A percentile compares a stretch with the other conserved stretches of the same genome.
Evolutionary conservation across 2,113 vertebrate species (phyloP).

Genomic region (Gasterosteus nipponicus): DNA sequence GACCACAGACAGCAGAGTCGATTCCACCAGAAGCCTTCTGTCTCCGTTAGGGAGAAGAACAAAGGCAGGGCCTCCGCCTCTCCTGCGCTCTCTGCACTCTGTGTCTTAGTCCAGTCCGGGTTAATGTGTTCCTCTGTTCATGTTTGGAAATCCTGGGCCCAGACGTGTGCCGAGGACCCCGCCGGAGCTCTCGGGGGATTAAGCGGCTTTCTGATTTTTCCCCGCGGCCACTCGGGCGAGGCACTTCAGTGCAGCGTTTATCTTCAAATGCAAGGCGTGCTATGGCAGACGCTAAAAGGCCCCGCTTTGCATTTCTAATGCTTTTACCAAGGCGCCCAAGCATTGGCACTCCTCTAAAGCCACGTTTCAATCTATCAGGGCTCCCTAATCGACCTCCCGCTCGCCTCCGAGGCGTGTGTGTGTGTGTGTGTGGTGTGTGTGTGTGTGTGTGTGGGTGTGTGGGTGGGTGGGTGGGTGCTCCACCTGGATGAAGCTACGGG

Average conservation of each 20-base stretch:
- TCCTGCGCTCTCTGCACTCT: slow-evolving; percentile 15
- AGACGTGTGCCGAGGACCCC: slow-evolving; percentile 55
- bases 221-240: slow-evolving; percentile 39
- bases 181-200: slow-evolving; percentile 66
- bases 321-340: slow-evolving; percentile 71
- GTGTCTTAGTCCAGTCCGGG: slow-evolving; percentile 39
- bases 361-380: slow-evolving; percentile 74
- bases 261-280: slow-evolving; percentile 74
- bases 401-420: slow-evolving; percentile 28
- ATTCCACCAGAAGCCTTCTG: neutral
- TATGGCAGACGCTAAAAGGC: slow-evolving; percentile 70
- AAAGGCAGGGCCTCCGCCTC: slow-evolving; percentile 32
- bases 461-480: neutral
- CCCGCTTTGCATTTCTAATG: slow-evolving; percentile 79
- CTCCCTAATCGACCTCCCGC: slow-evolving; percentile 75
- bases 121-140: slow-evolving; percentile 55
- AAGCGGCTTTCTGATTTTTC: slow-evolving; percentile 57
- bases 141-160: slow-evolving; percentile 43
- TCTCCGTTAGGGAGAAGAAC: slow-evolving; percentile 44
- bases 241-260: slow-evolving; percentile 72
- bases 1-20: slow-evolving; percentile 12
- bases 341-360: slow-evolving; percentile 72
- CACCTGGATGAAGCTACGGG: slow-evolving; percentile 20
- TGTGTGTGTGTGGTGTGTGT: slow-evolving; percentile 18
- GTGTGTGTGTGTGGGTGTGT: neutral